Evolutionary conservation across 1,140 invertebrate species (phyloP).

Genomic region (Lucilia sericata): DNA sequence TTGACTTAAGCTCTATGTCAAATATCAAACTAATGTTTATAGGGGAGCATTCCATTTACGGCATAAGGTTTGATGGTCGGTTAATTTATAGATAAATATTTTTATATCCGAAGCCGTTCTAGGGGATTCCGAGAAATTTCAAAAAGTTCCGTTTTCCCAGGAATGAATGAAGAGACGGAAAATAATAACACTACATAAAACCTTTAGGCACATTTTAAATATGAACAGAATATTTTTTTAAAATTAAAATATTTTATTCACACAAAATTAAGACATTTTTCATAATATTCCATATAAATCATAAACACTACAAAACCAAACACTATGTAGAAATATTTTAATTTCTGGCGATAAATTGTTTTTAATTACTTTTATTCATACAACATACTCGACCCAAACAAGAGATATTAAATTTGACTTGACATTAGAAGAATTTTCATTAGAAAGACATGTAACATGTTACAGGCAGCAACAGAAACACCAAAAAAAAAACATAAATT

Average conservation of each 20-base stretch:
- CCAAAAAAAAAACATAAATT: slow-evolving; percentile 21
- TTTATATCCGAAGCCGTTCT: too few species aligned
- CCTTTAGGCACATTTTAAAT: not conserved
- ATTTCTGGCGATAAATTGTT: slow-evolving; percentile 38
- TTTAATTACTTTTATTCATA: slow-evolving; percentile 38
- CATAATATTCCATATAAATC: not conserved
- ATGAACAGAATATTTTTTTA: not conserved
- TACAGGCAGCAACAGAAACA: not conserved
- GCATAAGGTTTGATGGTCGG: too few species aligned
- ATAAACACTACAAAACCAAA: not conserved
- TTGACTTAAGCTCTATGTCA: too few species aligned
- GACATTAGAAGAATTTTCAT: slow-evolving; percentile 40
- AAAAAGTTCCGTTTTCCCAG: too few species aligned
- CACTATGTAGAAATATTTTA: slow-evolving; percentile 4
- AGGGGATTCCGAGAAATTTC: too few species aligned
- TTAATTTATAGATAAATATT: too few species aligned
- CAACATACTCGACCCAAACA: not conserved
- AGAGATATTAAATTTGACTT: slow-evolving; percentile 39
- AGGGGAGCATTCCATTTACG: too few species aligned
- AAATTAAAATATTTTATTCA: not conserved
- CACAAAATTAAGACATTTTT: not conserved
- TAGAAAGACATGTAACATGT: slow-evolving; percentile 17
- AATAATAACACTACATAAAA: not conserved
- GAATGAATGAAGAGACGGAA: too few species aligned
- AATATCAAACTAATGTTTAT: too few species aligned